phyloP scores from a whole-genome alignment of 2,888 invertebrate genomes.

The Rapana venosa region DNA sequence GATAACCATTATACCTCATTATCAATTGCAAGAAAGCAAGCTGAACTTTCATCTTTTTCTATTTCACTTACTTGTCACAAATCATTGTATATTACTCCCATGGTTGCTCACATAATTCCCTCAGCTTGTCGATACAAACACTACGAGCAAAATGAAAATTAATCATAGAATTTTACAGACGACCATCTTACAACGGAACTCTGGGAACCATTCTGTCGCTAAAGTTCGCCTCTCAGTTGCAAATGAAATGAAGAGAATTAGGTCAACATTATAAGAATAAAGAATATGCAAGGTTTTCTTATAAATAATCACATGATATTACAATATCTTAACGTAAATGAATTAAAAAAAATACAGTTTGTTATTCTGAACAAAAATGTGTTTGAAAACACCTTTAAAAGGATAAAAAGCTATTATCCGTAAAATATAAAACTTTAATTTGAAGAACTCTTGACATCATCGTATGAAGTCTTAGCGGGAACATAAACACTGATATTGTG shows the following conservation, averaged over 20 bases:
- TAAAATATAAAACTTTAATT: background rate
- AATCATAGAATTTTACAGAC: constrained; percentile 44
- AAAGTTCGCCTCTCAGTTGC: constrained; percentile 24
- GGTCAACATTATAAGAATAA: constrained; percentile 32
- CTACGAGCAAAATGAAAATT: constrained; percentile 39
- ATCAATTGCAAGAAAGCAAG: constrained; percentile 28
- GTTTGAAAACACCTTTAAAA: no score
- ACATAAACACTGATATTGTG: background rate
- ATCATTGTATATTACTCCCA: background rate
- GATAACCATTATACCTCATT: constrained; percentile 34
- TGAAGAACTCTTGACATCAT: background rate
- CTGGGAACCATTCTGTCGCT: constrained; percentile 43
- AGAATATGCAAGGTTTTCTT: background rate
- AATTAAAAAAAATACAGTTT: no score
- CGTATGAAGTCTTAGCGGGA: background rate
- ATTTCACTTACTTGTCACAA: background rate
- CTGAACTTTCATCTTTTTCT: background rate
- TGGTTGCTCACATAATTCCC: background rate
- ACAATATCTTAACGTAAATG: background rate
- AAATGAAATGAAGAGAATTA: constrained; percentile 16
- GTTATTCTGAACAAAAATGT: no score
- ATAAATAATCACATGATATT: background rate
- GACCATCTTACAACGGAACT: constrained; percentile 46
- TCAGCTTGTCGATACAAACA: background rate
- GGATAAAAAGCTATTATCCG: background rate